Base-by-base conservation (phyloP, 1,140 invertebrate species). In the Aradophagus sp. region DNA sequence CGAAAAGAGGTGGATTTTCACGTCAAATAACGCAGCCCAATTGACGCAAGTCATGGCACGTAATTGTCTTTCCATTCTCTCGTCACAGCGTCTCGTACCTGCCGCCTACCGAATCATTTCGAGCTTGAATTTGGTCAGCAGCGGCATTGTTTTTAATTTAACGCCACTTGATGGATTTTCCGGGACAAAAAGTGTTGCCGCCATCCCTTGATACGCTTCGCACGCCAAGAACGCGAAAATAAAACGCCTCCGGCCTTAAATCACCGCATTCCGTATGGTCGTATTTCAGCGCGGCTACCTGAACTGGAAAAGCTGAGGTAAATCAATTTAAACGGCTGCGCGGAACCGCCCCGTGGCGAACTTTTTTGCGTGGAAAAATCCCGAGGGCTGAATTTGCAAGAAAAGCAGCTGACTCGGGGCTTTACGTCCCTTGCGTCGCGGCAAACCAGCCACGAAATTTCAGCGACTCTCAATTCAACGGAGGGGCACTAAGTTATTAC, bases 331-430 rank as follows among this genome's bases (percentile, higher is more conserved):
- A n/a, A n/a, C n/a, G n/a, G n/a, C n/a, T 52, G 52, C 53, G 27
- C 48, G 56, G 69, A 52, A 69, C 41, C 36, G 42, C 68, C 29
- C 56, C 38, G 38, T 41, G 44, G 44, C 63, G 65, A 53, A 39
- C 48, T 70, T 72, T 69, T n/a, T 74, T 66, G 55, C 66, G 47
- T 27, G 42, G 55, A 55, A 47, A 50, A 61, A 74, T 74, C 71
- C 68, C 56, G 74, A 74, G 65, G 74, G 69, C 69, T 77, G 76
- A 80, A 82, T 83, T 81, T 80, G 80, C 81, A 75, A 76, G 75
- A 77, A 81, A 82, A 82, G 77, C 80, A 84, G 82, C 80, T 82
- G 81, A 84, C 80, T 80, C 36, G 63, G 78, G 77, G 79, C 79
- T 78, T 77, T 56, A 55, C 67, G 59, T 63, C 56, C 59, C 74